Conservation (phyloP, 2,797 vertebrate genomes). For the Emys orbicularis region DNA sequence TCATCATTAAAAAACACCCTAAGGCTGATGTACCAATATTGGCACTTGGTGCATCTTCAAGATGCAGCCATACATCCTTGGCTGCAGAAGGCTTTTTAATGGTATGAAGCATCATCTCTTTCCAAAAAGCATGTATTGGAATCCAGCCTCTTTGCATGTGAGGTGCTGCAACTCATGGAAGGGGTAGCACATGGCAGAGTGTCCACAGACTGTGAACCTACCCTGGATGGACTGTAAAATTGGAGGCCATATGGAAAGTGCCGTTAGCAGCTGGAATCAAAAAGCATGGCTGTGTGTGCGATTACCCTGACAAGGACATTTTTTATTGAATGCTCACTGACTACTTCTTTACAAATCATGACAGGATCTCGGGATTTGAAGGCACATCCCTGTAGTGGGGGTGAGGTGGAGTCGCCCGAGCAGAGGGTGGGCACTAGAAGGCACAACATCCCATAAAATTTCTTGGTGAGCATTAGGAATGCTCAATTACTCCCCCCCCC, state of each 20-base stretch:
- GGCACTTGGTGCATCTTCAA: not conserved
- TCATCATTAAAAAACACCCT: not conserved
- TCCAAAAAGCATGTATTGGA: not conserved
- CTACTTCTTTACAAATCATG: not conserved
- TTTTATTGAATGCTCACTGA: not conserved
- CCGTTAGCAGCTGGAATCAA: not conserved
- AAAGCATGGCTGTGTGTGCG: not conserved
- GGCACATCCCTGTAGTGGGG: not conserved
- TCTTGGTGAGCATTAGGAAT: not conserved
- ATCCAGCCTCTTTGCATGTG: not conserved
- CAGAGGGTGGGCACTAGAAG: not conserved
- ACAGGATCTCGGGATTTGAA: not conserved
- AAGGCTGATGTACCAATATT: not conserved
- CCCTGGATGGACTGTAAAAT: not conserved
- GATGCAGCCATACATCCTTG: not conserved
- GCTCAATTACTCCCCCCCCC: too few species aligned
- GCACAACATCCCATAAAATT: not conserved
- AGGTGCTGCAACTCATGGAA: not conserved
- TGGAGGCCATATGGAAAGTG: not conserved
- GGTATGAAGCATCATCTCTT: not conserved
- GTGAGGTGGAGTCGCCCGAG: not conserved
- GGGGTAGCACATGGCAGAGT: not conserved
- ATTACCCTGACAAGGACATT: not conserved
- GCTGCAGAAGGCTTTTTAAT: not conserved
- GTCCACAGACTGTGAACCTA: not conserved